Evolutionary conservation across 2,113 vertebrate species (phyloP), one percentile per base, ranked within the genome.

Genomic region (Rhinichthys klamathensis): DNA sequence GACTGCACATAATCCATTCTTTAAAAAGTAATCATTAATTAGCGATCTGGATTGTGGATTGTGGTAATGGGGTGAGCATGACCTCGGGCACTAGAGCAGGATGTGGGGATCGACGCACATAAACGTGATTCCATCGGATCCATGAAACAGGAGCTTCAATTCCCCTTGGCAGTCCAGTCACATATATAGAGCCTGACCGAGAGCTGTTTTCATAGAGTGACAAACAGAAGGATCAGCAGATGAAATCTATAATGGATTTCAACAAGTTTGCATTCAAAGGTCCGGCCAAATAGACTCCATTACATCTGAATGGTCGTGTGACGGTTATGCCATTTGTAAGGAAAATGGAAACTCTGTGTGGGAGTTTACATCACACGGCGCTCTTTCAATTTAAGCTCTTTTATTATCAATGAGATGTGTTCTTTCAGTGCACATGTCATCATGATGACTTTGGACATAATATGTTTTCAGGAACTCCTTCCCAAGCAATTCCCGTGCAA

Each of bases 191-290:
- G 54, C 54, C 54, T 23, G 54, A 56, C 61, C 4, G 35, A 54
- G 61, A 30, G n/a, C 23, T 25, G 56, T 41, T 61, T 41, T 80
- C 60, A 80, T 46, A 44, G 11, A 63, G 78, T 58, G 75, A 58
- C 75, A n/a, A 78, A 58, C 78, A 80, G 15, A 80, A 16, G 38
- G 61, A 30, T 69, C 80, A n/a, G 78, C 10, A 49, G 80, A 81
- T 81, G 30, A 27, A 69, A 51, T 81, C 61, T 46, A 51, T 65
- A 81, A 81, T 81, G 27, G 61, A 51, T 81, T 81, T 51, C 41
- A 67, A 38, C n/a, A 80, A 21, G 21, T 80, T 63, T 80, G 38
- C 8, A 32, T 67, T 41, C 51, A 30, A 44, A 30, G 13, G 60
- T 69, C 44, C 27, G 23, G 58, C 32, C 76, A 32, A 41, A 30